Base-by-base conservation (phyloP, 2,113 vertebrate genomes). In the Orycteropus afer region DNA sequence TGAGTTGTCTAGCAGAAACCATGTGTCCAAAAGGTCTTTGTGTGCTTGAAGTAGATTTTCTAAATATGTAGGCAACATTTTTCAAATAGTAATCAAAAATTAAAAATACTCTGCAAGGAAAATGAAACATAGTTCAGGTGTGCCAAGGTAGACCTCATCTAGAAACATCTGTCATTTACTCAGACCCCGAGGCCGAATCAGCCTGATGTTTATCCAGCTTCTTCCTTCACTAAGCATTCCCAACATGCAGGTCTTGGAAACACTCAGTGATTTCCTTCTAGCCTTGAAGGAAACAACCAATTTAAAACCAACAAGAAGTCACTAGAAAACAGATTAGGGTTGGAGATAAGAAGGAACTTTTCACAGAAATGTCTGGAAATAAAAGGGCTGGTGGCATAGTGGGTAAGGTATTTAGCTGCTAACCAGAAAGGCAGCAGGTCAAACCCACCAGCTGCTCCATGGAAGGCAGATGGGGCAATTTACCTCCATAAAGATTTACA, bases 201-300 rank as follows among this genome's bases (percentile, higher is more conserved):
- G 29, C 78, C 88, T n/a, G 9, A 0, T 11, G 3, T 67, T 45
- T n/a, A 11, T 49, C 10, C 59, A 6, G 23, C 32, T 53, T 84
- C 81, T 47, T 53, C 40, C 51, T 22, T 9, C 4, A 3, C 55
- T 67, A 6, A 83, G 37, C 83, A 27, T 1, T 11, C 14, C 27
- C n/a, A n/a, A 5, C 0, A 0, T 1, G 1, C 10, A 14, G 7
- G 42, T 42, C 47, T 23, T 15, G 22, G 12, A 23, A 25, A 57
- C 34, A 45, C 55, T 0, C 0, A 63, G 14, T 13, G 49, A 12
- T 40, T n/a, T 78, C 51, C 42, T 85, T 22, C 74, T 8, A 3
- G 23, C 20, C 40, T 29, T 8, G 18, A 37, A 84, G 40, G 5
- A 84, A 95, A 34, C 0, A 29, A 2, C 15, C 29, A 7, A 47